phyloP scores from a whole-genome alignment of 2,797 vertebrate species.

The Lutjanus argentimaculatus region DNA sequence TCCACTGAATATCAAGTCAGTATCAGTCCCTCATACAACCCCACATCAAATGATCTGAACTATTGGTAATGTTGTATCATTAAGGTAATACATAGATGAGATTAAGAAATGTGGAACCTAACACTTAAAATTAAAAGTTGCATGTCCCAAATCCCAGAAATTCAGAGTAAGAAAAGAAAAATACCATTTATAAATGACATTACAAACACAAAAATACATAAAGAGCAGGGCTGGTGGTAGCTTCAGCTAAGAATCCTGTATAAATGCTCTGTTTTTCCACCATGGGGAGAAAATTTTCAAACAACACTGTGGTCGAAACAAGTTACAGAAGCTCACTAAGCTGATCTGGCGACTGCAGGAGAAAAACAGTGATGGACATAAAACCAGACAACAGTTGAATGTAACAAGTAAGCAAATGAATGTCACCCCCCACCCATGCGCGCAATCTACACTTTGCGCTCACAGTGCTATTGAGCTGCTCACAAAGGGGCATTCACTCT shows the following conservation, averaged over 20 bases:
- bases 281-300: not conserved
- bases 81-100: slow-evolving; percentile 9
- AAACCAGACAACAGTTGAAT: slow-evolving; percentile 43
- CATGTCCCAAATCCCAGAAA: not conserved
- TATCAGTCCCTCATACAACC: no score
- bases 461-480: slow-evolving; percentile 46
- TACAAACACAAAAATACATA: not conserved
- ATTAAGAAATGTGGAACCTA: not conserved
- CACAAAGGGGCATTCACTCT: slow-evolving; percentile 68
- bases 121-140: not conserved
- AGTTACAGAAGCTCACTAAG: slow-evolving; percentile 29
- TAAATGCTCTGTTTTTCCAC: not conserved
- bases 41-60: no score
- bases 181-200: not conserved
- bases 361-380: not conserved
- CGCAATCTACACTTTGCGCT: slow-evolving; percentile 51
- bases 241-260: not conserved
- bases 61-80: slow-evolving; percentile 14
- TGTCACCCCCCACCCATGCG: slow-evolving; percentile 53
- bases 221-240: not conserved
- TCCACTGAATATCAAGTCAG: no score
- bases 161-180: not conserved
- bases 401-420: slow-evolving; percentile 54
- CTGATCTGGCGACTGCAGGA: not conserved
- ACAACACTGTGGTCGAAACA: not conserved